Evolutionary conservation across 92 coral and sea anemone species (phyloP), one percentile per base, ranked within the genome.

Genomic region (Porites cylindrica): DNA sequence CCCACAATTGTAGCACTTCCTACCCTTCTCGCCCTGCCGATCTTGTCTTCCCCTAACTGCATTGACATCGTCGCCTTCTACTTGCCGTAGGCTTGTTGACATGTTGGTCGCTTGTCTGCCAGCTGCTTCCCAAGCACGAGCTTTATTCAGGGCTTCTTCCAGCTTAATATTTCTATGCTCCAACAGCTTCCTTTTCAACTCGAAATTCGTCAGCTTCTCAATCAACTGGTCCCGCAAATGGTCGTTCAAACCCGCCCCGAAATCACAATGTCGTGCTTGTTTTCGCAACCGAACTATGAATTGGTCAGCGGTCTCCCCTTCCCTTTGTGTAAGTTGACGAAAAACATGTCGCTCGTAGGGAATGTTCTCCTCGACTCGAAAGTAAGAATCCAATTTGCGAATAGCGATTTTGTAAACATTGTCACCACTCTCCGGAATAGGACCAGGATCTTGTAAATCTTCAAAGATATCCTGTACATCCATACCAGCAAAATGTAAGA

Each of bases 161-260:
- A 26, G 29, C 9, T 83, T 90, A 69, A 90, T 86, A 86, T 91
- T 91, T 7, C 79, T 86, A 9, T 83, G 77, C 75, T 82, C 84
- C 54, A 91, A 47, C 63, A 91, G 20, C 51, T 70, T 75, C 29
- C 67, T 83, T 86, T 91, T 83, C 66, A 88, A 53, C 26, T 87
- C 91, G 13, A 83, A 32, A 70, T 88, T 59, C 32, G 52, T 76
- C 20, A 88, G 21, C 78, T 92, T 79, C 43, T 89, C 93, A 47
- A 89, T 92, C 21, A 92, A 88, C 54, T 89, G 95, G 63, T 92
- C 93, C 43, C 91, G 59, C 67, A 92, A 51, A 71, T 90, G 90
- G 24, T 86, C 91, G 61, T 91, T 74, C 68, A 88, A 63, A 76
- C 71, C 43, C 26, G 85, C 29, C 6, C 93, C 93, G 68, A 92